phyloP scores from a whole-genome alignment of 2,797 vertebrate genomes.

The Cossypha niveicapilla region DNA sequence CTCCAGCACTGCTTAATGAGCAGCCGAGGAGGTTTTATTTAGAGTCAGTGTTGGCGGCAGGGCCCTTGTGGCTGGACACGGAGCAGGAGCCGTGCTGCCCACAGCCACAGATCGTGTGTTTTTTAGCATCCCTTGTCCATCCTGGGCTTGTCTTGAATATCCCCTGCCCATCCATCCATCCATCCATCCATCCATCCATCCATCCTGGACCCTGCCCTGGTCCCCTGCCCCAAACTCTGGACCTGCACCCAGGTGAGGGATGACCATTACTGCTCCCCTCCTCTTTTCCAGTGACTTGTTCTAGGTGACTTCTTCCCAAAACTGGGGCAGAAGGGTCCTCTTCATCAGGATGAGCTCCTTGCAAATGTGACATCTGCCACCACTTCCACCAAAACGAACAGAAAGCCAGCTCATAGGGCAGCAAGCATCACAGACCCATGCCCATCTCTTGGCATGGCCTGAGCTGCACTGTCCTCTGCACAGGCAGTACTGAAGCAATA shows the following conservation, averaged over 20 bases:
- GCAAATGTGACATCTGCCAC: background rate
- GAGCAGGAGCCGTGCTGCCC: background rate
- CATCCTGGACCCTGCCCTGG: background rate
- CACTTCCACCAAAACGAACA: background rate
- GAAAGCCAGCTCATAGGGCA: accelerated
- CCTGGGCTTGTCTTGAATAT: background rate
- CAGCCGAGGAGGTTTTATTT: background rate
- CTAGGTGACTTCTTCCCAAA: background rate
- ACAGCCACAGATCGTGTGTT: accelerated
- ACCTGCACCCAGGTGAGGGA: accelerated
- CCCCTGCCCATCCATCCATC: background rate
- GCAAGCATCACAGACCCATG: background rate
- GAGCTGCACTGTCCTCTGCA: accelerated
- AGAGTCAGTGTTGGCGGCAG: background rate
- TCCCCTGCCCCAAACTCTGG: accelerated
- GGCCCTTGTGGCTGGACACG: accelerated
- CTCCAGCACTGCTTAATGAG: background rate
- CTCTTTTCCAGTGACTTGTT: background rate
- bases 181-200: background rate
- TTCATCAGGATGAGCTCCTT: accelerated
- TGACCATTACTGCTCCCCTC: background rate
- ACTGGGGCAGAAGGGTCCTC: background rate
- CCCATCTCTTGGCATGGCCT: no score
- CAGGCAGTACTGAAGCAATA: background rate
- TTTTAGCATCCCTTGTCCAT: background rate